Conservation (phyloP, 2,797 vertebrate species). For the Sebastes steindachneri region DNA sequence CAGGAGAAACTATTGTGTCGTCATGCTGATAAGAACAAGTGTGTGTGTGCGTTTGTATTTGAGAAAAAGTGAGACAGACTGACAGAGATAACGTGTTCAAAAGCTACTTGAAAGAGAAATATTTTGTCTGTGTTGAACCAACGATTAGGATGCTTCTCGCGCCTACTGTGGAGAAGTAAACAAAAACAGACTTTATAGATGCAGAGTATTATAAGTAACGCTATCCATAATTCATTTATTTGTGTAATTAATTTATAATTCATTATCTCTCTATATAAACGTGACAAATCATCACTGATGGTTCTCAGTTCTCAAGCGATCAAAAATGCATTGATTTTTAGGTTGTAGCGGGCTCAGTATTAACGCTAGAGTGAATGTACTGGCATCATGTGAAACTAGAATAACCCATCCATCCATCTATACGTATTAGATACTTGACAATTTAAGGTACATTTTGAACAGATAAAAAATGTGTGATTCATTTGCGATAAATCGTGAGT, state of each 20-base stretch:
- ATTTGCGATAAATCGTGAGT: no score
- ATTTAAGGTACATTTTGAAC: no score
- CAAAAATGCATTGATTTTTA: no score
- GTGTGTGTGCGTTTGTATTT: neutral
- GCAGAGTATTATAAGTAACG: neutral
- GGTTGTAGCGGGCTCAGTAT: no score
- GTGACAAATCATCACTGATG: neutral
- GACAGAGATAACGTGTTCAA: conserved; percentile 8
- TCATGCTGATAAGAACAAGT: conserved; percentile 24
- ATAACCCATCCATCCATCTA: no score
- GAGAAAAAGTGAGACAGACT: conserved; percentile 13
- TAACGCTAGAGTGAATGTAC: no score
- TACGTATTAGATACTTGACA: no score
- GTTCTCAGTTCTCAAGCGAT: neutral
- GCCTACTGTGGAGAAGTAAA: neutral
- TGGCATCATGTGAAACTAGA: no score
- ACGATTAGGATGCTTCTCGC: neutral
- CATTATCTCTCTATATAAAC: neutral
- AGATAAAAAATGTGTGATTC: no score
- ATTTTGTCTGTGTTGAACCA: neutral
- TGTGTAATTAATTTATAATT: neutral
- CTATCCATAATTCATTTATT: neutral
- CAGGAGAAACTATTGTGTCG: conserved; percentile 45
- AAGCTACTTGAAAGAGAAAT: neutral
- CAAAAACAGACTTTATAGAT: neutral